Evolutionary conservation across 2,797 vertebrate genomes (phyloP).

Genomic region (Myripristis jacobus): DNA sequence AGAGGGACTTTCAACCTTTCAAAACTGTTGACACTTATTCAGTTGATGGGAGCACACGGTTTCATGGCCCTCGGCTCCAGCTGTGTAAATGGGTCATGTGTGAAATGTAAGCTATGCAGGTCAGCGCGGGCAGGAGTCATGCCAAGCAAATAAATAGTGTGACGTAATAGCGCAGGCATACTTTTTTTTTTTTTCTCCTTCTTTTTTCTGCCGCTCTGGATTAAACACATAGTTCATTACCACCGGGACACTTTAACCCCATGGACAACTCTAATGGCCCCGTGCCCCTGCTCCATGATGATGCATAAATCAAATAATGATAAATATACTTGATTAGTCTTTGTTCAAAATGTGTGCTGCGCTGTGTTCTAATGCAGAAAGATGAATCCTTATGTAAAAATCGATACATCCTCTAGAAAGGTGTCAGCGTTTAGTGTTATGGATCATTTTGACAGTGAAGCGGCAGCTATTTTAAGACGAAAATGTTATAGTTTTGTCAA

Average conservation of each 20-base stretch:
- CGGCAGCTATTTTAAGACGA: slow-evolving; percentile 65
- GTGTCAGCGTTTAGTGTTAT: slow-evolving; percentile 74
- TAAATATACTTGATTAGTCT: slow-evolving; percentile 66
- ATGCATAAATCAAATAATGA: slow-evolving; percentile 72
- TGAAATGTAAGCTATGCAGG: slow-evolving; percentile 57
- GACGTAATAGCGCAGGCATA: slow-evolving; percentile 55
- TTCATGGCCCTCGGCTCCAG: slow-evolving; percentile 45
- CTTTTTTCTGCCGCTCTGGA: slow-evolving; percentile 31
- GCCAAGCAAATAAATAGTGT: slow-evolving; percentile 69
- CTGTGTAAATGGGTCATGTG: slow-evolving; percentile 66
- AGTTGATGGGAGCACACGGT: slow-evolving; percentile 22
- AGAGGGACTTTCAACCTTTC: slow-evolving; percentile 13
- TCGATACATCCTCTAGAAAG: slow-evolving; percentile 77
- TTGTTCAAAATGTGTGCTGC: slow-evolving; percentile 67
- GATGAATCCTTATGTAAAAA: slow-evolving; percentile 81
- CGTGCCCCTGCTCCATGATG: slow-evolving; percentile 58
- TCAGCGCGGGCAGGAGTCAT: slow-evolving; percentile 49
- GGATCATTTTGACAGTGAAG: slow-evolving; percentile 69
- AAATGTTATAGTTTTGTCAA: slow-evolving; percentile 68
- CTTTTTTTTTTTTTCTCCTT: slow-evolving; percentile 28
- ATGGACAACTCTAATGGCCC: slow-evolving; percentile 34
- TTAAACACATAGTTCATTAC: slow-evolving; percentile 74
- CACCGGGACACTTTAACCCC: slow-evolving; percentile 55
- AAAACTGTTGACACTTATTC: slow-evolving; percentile 17
- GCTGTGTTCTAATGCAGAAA: slow-evolving; percentile 78